Evolutionary conservation across 2,113 vertebrate genomes (phyloP), one percentile per base, ranked within the genome.

Genomic region (Ramphastos sulfuratus): DNA sequence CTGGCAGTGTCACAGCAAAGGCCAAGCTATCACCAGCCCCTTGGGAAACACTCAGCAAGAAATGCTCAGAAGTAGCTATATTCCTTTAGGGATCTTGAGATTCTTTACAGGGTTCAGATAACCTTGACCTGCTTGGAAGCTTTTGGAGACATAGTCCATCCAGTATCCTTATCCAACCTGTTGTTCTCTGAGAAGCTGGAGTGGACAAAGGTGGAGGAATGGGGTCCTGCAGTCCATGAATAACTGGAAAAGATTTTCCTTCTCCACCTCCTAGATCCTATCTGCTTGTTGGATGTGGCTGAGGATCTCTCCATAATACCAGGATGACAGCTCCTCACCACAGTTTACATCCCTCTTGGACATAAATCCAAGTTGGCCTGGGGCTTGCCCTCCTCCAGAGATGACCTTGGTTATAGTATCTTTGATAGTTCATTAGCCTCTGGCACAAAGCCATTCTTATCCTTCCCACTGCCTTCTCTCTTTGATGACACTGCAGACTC

Each of bases 361-460:
- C 55, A 70, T 81, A 90, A 95, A 92, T 96, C 75, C 84, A 75
- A 52, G 33, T n/a, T 71, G 82, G 31, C 56, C 35, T 79, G 61
- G 37, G 59, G 18, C 59, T 64, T 79, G 54, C n/a, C 69, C 42
- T 60, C 59, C 56, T 87, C 82, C 58, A 88, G 66, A 84, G 83
- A 46, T 64, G 67, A 80, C 73, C 46, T 75, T 82, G 70, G 37
- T 23, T 14, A 7, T 72, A 64, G 77, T 83, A 81, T 70, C 77
- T 92, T 66, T 65, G 80, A 85, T 95, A 82, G 69, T 66, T 92
- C 15, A 4, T 66, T 89, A 83, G 86, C 61, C 66, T 83, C 73
- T 31, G 60, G 56, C 58, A 83, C 7, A 33, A 39, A 35, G 44
- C 73, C 76, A 52, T 39, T 85, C 56, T 92, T 72, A 79, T 59